phyloP scores from a whole-genome alignment of 2,113 vertebrate genomes.

The Tympanuchus pallidicinctus region DNA sequence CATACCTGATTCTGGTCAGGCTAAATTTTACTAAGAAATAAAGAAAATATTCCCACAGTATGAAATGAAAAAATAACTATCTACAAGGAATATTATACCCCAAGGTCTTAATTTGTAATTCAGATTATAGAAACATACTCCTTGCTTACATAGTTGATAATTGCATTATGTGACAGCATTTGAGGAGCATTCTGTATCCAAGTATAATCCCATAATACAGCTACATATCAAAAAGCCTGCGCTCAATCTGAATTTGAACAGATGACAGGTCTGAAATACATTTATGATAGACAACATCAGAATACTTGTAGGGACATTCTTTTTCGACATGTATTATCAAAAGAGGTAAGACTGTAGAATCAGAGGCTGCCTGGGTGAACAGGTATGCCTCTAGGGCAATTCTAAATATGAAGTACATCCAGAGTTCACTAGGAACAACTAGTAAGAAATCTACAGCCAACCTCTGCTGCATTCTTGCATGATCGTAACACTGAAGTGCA shows the following conservation, averaged over 20 bases:
- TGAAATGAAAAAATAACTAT: background rate
- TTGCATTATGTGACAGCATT: background rate
- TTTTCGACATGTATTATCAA: background rate
- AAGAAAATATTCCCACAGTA: background rate
- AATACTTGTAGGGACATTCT: background rate
- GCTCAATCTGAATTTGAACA: background rate
- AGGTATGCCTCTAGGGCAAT: background rate
- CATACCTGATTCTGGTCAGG: background rate
- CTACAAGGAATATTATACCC: background rate
- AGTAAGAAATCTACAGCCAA: background rate
- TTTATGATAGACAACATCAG: background rate
- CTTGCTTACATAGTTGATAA: background rate
- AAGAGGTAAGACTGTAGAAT: background rate
- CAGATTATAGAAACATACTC: background rate
- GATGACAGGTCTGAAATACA: background rate
- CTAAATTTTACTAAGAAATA: background rate
- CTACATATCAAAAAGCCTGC: background rate
- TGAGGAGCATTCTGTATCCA: background rate
- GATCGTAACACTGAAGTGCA: background rate
- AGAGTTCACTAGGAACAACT: background rate
- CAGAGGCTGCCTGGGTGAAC: background rate
- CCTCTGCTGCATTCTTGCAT: background rate
- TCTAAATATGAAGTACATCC: background rate
- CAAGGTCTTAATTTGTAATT: background rate
- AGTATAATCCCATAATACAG: background rate